phyloP scores from a whole-genome alignment of 2,113 vertebrate species.

The Megaleporinus macrocephalus region DNA sequence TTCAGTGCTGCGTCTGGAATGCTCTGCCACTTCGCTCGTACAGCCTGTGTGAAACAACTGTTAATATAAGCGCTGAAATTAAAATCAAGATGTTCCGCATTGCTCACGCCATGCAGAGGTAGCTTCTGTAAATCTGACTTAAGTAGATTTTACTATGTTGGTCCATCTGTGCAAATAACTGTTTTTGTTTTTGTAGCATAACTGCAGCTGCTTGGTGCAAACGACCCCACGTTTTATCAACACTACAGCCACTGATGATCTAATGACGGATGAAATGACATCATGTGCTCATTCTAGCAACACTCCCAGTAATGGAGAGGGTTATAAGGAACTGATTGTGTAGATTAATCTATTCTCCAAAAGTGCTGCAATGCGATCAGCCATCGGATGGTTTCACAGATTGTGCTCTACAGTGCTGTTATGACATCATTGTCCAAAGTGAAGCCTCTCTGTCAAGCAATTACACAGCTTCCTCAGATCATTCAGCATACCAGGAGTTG shows the following conservation, averaged over 20 bases:
- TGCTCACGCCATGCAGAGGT: no score
- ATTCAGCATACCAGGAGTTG: slow-evolving; percentile 32
- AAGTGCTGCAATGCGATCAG: slow-evolving; percentile 31
- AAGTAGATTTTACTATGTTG: no score
- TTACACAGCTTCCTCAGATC: slow-evolving; percentile 19
- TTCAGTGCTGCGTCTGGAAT: no score
- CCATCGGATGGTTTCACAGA: slow-evolving; percentile 33
- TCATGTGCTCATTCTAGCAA: slow-evolving; percentile 20
- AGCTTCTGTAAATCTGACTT: no score
- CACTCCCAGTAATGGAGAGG: not conserved
- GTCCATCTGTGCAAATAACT: no score
- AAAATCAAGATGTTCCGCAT: no score
- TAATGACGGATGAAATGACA: slow-evolving; percentile 32
- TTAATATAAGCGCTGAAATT: no score
- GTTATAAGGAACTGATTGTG: slow-evolving; percentile 22
- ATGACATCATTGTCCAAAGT: slow-evolving; percentile 37
- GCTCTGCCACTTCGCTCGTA: no score
- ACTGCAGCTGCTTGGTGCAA: not conserved
- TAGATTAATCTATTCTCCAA: slow-evolving; percentile 1
- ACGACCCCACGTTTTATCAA: slow-evolving; percentile 1
- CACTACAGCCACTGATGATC: slow-evolving; percentile 16
- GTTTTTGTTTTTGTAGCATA: not conserved
- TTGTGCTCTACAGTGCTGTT: slow-evolving; percentile 48
- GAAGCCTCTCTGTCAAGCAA: slow-evolving; percentile 12
- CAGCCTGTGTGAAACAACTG: no score